Percentiles rank a stretch among this genome's conserved stretches.
These are phyloP conservation scores for Strigamia crassipes DNA, from an alignment of 2,888 invertebrate species.

Conservation along the genomic window DNA sequence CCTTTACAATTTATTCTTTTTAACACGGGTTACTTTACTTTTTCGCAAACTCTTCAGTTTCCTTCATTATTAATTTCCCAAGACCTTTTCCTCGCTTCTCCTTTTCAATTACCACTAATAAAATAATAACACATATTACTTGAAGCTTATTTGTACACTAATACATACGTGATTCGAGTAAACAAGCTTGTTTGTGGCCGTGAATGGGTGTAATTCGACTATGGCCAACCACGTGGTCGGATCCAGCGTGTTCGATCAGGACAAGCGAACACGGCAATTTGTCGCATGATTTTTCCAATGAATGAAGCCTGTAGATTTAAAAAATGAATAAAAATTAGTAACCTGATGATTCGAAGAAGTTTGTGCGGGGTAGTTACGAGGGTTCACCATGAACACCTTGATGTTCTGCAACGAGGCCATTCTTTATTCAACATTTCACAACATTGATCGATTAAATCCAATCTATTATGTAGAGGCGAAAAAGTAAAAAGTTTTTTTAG, in stretches of 20 bases:
- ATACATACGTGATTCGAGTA: conserved; percentile 39
- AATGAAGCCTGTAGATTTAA: neutral
- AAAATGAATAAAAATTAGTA: neutral
- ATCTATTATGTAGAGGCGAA: neutral
- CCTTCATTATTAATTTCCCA: conserved; percentile 32
- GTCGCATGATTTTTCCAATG: conserved; percentile 31
- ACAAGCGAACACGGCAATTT: conserved; percentile 12
- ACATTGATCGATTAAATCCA: neutral
- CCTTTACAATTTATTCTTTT: too few relatives aligned
- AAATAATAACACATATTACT: neutral
- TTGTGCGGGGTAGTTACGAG: too few relatives aligned
- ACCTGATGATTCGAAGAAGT: neutral
- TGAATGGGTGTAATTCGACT: neutral
- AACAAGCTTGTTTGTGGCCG: neutral
- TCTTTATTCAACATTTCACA: neutral
- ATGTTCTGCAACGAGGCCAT: neutral
- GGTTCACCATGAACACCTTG: neutral
- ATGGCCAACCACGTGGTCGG: neutral
- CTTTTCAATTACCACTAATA: neutral
- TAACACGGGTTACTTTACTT: neutral
- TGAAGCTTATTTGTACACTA: neutral
- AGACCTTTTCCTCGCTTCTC: neutral
- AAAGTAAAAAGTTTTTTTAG: neutral
- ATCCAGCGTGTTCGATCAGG: neutral
- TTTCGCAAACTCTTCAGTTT: conserved; percentile 24